Conservation (phyloP, 2,888 invertebrate genomes). For the Hoplodrina ambigua region DNA sequence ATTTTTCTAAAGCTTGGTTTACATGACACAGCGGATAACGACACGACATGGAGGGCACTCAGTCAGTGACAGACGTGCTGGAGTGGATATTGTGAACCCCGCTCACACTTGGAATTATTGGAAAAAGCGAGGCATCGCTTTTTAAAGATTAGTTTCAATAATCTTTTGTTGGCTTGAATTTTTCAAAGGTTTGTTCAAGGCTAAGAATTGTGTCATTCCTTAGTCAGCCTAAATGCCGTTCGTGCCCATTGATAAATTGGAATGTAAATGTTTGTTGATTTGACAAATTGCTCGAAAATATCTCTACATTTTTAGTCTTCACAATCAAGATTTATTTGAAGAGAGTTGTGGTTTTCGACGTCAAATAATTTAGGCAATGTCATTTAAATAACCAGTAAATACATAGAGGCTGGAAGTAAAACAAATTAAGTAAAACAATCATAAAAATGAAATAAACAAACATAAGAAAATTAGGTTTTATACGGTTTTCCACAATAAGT, state of each 20-base stretch:
- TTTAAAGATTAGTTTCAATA: conserved; percentile 54
- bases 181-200: conserved; percentile 29
- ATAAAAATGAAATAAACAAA: conserved; percentile 8
- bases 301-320: conserved; percentile 8
- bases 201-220: conserved; percentile 23
- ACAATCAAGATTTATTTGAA: conserved; percentile 30
- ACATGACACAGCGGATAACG: conserved; percentile 64
- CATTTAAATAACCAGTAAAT: conserved; percentile 12
- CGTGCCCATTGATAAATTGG: conserved; percentile 35
- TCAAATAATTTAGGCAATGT: conserved; percentile 6
- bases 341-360: conserved; percentile 9
- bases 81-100: conserved; percentile 69
- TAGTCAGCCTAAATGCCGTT: conserved; percentile 18
- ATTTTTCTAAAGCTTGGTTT: conserved; percentile 51
- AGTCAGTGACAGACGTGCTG: conserved; percentile 71
- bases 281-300: conserved; percentile 15
- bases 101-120: conserved; percentile 60
- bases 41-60: conserved; percentile 59
- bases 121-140: conserved; percentile 46
- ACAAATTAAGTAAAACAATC: background rate
- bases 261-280: conserved; percentile 43
- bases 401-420: background rate
- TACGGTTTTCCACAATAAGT: conserved; percentile 20
- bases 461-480: conserved; percentile 18
- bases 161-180: conserved; percentile 32